Evolutionary conservation across 2,888 invertebrate species (phyloP), one percentile per base, ranked within the genome.

Genomic region (Yponomeuta sedellus): DNA sequence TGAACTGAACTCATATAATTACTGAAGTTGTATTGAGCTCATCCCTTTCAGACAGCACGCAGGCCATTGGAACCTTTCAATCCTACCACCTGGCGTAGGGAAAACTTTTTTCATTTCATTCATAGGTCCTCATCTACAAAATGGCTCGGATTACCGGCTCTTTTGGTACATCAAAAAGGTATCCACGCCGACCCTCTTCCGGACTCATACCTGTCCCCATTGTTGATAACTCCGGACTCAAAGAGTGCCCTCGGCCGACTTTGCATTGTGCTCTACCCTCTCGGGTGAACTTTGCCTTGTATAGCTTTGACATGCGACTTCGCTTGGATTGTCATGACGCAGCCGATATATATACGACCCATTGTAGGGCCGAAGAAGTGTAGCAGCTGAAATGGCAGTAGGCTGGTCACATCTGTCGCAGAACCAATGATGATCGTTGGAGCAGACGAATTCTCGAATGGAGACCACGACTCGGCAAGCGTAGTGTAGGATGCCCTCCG

Each of bases 141-240:
- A 52, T 52, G 16, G 12, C 59, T 59, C 59, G 11, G 25, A 59
- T 59, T 59, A 59, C 59, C 59, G n/a, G 22, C 19, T 59, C 56
- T 69, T 87, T 86, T 85, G 44, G 83, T 83, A 83, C 83, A 82
- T 88, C 85, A 88, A 88, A 88, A 83, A 83, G 79, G 83, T 85
- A 87, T 84, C 80, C 16, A 6, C 25, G 22, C 81, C 83, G 87
- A 88, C 85, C 80, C 77, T 86, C 86, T 88, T 87, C 85, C 83
- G 81, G 80, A 52, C 16, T 74, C 79, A 85, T 87, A 84, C 88
- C 86, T 86, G 75, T 71, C 74, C 75, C 78, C 80, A 85, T 86
- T 88, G 86, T 88, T 81, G 79, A 80, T 71, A 72, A 68, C 64
- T 68, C 56, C 12, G 11, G 34, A 64, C 64, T 64, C 66, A 66